A percentile compares a stretch with the other conserved stretches of the same genome.
Conservation (phyloP, 2,797 vertebrate species). For the Pseudotriccus pelzelni region DNA sequence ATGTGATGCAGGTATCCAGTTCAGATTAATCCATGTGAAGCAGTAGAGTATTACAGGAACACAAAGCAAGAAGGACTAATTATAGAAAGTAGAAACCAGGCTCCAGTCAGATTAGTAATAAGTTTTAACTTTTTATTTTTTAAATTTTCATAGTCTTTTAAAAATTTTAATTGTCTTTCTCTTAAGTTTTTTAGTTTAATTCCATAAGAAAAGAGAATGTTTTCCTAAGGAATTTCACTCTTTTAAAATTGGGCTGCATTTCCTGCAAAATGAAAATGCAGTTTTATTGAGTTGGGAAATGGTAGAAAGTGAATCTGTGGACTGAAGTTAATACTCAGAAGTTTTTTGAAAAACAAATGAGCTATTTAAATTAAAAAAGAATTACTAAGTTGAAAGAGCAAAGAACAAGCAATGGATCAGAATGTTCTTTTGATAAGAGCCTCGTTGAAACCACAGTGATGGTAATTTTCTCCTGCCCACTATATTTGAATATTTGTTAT, state of each 20-base stretch:
- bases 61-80: slow-evolving; percentile 1
- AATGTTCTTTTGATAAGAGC: background rate
- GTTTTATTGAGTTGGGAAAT: background rate
- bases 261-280: background rate
- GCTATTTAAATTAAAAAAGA: background rate
- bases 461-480: background rate
- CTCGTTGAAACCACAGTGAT: background rate
- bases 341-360: background rate
- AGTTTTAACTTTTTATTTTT: slow-evolving; percentile 10
- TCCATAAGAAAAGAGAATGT: background rate
- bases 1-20: slow-evolving; percentile 8
- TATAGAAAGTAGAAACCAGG: background rate
- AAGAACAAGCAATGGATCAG: background rate
- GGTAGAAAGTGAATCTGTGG: background rate
- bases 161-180: background rate
- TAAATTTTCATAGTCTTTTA: no score
- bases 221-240: background rate
- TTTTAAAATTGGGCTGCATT: background rate
- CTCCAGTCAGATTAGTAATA: background rate
- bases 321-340: background rate
- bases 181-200: background rate
- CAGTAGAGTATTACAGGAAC: slow-evolving; percentile 3
- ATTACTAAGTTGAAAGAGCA: background rate
- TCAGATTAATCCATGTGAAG: slow-evolving; percentile 6
- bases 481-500: background rate